Evolutionary conservation across 2,888 invertebrate species (phyloP), one percentile per base, ranked within the genome.

Genomic region (Caenorhabditis sinica): DNA sequence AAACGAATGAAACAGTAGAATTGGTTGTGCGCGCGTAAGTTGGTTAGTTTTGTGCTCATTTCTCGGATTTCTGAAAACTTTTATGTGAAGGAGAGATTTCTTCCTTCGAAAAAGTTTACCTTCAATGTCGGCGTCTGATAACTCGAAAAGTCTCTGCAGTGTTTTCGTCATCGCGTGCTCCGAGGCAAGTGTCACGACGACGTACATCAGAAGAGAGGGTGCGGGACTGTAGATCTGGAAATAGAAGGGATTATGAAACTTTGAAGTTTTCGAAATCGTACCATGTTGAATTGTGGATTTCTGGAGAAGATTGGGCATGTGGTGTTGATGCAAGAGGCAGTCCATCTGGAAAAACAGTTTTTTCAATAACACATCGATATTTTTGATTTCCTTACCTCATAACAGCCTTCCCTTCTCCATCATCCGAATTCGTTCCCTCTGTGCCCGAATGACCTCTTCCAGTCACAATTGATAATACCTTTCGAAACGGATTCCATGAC

Each of bases 211-310:
- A 20, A 84, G 68, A 1, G 81, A 81, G 5, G 84, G 66, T 0
- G 72, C 60, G 0, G 84, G 75, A 33, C 72, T 56, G 58, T 81
- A 84, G 53, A 71, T 76, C 61, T 61, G 53, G 49, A 61, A 60
- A 49, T 20, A 15, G 5, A 45, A 17, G 9, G 49, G n/a, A 17
- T 20, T n/a, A 3, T 17, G 23, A 8, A 45, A 40, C 51, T 40
- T 28, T 17, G 15, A 11, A 49, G 51, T 5, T 13, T 33, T 6
- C 9, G 15, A 28, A 66, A 56, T 43, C 9, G 43, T n/a, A 68
- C 79, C 84, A 76, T 81, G 23, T 84, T 84, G 36, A 81, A 81
- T 49, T 80, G 81, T 8, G 84, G 84, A 20, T 33, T 72, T 45
- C 56, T 76, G 28, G 84, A 60, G 53, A 84, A 84, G 11, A 84